Conservation (phyloP, 2,888 invertebrate species). For the Tachina fera region DNA sequence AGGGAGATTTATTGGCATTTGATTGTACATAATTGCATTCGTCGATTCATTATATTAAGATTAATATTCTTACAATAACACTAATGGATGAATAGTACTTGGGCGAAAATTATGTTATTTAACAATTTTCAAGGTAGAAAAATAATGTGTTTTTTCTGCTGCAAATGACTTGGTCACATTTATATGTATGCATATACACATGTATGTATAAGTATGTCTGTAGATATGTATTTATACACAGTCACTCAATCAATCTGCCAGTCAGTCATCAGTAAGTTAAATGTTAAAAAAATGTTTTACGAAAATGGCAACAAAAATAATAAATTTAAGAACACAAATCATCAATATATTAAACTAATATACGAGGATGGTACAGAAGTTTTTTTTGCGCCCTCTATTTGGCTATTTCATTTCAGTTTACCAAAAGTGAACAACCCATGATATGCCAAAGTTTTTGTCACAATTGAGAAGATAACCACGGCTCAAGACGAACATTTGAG, state of each 20-base stretch:
- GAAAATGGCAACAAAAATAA: neutral
- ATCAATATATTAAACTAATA: neutral
- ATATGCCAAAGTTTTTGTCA: no score
- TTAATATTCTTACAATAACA: neutral
- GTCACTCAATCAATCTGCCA: conserved; percentile 13
- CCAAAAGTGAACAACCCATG: no score
- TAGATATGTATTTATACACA: neutral
- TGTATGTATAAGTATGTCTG: no score
- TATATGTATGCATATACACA: no score
- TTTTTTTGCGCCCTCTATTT: no score
- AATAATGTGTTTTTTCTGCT: neutral
- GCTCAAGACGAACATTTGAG: no score
- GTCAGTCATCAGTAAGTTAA: conserved; percentile 11
- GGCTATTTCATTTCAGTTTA: no score
- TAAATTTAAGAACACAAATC: conserved; percentile 9
- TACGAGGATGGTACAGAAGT: no score
- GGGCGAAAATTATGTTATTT: neutral
- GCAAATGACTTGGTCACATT: conserved; percentile 5
- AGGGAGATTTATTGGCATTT: no score
- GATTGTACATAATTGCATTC: no score
- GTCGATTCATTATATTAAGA: neutral
- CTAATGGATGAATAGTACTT: neutral
- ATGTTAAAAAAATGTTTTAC: conserved; percentile 5
- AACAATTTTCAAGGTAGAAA: conserved; percentile 33
- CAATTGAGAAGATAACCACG: no score